Conservation (phyloP, 2,113 vertebrate genomes). For the Pavo muticus region DNA sequence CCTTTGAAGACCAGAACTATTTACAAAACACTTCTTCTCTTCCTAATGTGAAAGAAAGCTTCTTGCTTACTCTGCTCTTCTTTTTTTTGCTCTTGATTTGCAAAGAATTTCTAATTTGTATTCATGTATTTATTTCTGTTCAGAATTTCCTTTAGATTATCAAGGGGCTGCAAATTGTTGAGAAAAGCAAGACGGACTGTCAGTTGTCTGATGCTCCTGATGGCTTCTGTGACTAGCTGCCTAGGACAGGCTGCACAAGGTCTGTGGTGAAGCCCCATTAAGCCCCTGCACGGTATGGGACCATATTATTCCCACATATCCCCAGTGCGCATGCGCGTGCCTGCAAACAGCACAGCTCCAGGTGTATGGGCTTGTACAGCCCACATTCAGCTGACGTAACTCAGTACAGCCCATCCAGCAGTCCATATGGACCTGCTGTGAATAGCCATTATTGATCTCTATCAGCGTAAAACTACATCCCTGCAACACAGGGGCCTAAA, state of each 20-base stretch:
- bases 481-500: background rate
- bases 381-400: background rate
- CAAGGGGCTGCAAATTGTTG: background rate
- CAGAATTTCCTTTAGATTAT: background rate
- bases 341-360: background rate
- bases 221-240: background rate
- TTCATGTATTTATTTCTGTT: background rate
- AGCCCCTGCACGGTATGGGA: background rate
- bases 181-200: background rate
- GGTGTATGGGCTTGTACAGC: background rate
- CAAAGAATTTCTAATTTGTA: background rate
- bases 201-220: constrained; percentile 4
- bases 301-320: background rate
- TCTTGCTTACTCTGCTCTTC: background rate
- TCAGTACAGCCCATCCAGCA: background rate
- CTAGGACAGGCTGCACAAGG: background rate
- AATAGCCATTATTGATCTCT: background rate
- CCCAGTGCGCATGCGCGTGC: background rate
- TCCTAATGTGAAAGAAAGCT: background rate
- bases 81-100: background rate
- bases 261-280: background rate
- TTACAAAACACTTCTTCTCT: background rate
- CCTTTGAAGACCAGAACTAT: background rate
- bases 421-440: background rate
- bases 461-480: background rate